Evolutionary conservation across 2,888 invertebrate genomes (phyloP).

Genomic region (Protodeltote pygarga): DNA sequence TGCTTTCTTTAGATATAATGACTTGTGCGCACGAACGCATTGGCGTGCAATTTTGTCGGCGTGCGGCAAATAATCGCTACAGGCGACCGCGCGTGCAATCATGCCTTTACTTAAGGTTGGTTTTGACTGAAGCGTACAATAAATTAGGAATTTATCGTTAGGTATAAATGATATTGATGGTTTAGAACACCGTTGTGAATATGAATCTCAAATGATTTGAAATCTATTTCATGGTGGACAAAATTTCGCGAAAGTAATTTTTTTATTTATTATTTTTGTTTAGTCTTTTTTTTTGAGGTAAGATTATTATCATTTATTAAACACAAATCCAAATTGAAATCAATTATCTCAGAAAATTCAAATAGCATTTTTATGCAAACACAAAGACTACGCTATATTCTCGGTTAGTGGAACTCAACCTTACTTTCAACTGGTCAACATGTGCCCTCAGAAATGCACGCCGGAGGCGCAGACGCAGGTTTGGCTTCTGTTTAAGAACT

Average conservation of each 20-base stretch:
- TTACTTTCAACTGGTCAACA: slow-evolving; percentile 55
- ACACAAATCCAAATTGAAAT: no score
- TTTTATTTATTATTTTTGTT: no score
- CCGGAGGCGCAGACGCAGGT: slow-evolving; percentile 78
- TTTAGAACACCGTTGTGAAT: background rate
- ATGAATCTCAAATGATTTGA: no score
- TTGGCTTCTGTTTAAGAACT: slow-evolving; percentile 83
- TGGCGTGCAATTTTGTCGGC: slow-evolving; percentile 77
- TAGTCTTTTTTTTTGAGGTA: no score
- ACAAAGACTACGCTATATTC: background rate
- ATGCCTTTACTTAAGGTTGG: slow-evolving; percentile 55
- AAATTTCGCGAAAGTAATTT: no score
- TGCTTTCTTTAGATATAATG: slow-evolving; percentile 48
- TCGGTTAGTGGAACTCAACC: slow-evolving; percentile 40
- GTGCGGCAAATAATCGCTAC: slow-evolving; percentile 81
- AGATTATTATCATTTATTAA: no score
- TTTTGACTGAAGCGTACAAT: slow-evolving; percentile 53
- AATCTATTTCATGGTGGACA: no score
- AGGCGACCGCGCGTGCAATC: slow-evolving; percentile 71
- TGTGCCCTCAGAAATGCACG: slow-evolving; percentile 66
- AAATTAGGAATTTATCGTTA: slow-evolving; percentile 10
- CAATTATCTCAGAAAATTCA: no score
- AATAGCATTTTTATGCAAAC: no score
- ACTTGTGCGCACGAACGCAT: slow-evolving; percentile 59
- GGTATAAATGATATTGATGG: slow-evolving; percentile 4